Percentiles rank a stretch among this genome's conserved stretches.
Evolutionary conservation across 2,888 invertebrate species (phyloP).

Genomic region (Petrophora chlorosata): DNA sequence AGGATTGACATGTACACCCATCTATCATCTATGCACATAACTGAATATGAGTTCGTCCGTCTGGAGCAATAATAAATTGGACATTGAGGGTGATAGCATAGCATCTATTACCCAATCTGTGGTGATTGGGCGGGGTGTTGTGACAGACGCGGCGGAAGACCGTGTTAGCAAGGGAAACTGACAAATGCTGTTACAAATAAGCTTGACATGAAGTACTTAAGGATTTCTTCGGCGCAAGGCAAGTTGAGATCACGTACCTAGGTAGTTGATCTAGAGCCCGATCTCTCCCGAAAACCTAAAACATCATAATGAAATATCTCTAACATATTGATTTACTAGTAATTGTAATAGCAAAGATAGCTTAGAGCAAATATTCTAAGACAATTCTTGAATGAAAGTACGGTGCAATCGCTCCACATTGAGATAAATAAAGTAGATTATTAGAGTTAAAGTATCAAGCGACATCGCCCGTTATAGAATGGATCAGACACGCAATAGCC

Average conservation of each 20-base stretch:
- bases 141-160: slow-evolving; percentile 73
- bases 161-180: slow-evolving; percentile 56
- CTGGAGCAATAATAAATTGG: slow-evolving; percentile 50
- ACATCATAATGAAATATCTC: too few relatives aligned
- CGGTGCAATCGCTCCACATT: neutral
- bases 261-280: too few relatives aligned
- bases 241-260: too few relatives aligned
- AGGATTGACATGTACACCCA: slow-evolving; percentile 50
- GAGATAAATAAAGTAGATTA: slow-evolving; percentile 15
- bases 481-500: slow-evolving; percentile 16
- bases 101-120: slow-evolving; percentile 8
- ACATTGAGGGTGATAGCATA: slow-evolving; percentile 47
- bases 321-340: too few relatives aligned
- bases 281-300: too few relatives aligned
- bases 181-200: slow-evolving; percentile 24
- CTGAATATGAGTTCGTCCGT: slow-evolving; percentile 54
- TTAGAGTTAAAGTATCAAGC: slow-evolving; percentile 14
- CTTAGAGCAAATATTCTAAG: too few relatives aligned
- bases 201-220: neutral
- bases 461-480: slow-evolving; percentile 27
- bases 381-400: slow-evolving; percentile 9
- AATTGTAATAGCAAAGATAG: too few relatives aligned
- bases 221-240: too few relatives aligned
- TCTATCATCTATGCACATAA: slow-evolving; percentile 32
- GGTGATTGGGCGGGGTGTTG: slow-evolving; percentile 67